Base-by-base conservation (phyloP, 2,888 invertebrate genomes). In the Oithona nana region DNA sequence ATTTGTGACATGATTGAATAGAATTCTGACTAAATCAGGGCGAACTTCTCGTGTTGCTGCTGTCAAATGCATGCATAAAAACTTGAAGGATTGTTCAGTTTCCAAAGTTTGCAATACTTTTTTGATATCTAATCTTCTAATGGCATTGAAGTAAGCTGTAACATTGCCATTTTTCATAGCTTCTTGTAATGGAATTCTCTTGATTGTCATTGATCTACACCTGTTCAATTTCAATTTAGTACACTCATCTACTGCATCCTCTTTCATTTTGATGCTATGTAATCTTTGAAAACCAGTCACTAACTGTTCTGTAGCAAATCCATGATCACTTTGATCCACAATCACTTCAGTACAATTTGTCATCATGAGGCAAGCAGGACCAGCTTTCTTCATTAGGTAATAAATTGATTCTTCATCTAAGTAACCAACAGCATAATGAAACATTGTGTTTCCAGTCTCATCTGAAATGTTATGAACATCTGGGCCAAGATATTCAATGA, bases 101-200 rank as follows among this genome's bases (percentile, higher is more conserved):
- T 24, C 28, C 28, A 48, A 28, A 1, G 24, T 39, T 3, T 48
- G 50, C 13, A 20, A 48, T 4, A 48, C 26, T 2, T 59, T 29
- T 24, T 22, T 49, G 3, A 59, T 49, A 50, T 49, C 28, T n/a
- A 24, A n/a, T 16, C 50, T 39, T 13, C 22, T n/a, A 20, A 59
- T 22, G n/a, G 59, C 59, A 48, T 59, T 59, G 49, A 59, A 59
- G 26, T 59, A 59, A 50, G 24, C 50, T 1, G 49, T 24, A 59
- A 48, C 50, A 28, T 59, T 59, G 22, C 59, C 59, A 8, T 24
- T 26, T 24, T 28, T 24, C 39, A 59, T 49, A 28, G 59, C 48
- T 49, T 59, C 59, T 59, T 59, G 59, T 26, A 59, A 59, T 6
- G 59, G 59, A 22, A 59, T 8, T 24, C 49, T 59, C 16, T 39